Conservation (phyloP, 2,888 invertebrate species). For the Philereme transversata region DNA sequence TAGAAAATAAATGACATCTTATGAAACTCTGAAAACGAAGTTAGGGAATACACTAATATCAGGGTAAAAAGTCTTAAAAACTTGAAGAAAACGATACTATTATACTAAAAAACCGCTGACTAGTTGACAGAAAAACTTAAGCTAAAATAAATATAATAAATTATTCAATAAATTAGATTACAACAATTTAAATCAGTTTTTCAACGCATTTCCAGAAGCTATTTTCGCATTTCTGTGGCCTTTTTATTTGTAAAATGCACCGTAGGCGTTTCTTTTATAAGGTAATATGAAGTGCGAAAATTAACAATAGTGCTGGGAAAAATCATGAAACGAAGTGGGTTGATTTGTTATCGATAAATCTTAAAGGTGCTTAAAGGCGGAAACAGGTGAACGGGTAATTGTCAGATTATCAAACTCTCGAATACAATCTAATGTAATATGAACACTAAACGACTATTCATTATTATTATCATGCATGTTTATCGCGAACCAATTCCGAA, state of each 20-base stretch:
- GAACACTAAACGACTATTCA: constrained; percentile 79
- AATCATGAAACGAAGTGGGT: constrained; percentile 53
- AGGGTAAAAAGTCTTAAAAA: constrained; percentile 50
- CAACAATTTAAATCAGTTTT: constrained; percentile 26
- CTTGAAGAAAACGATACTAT: constrained; percentile 62
- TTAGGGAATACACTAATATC: constrained; percentile 58
- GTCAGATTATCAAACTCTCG: constrained; percentile 65
- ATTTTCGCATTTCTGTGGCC: constrained; percentile 5
- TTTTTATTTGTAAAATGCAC: constrained; percentile 12
- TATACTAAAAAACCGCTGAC: constrained; percentile 52
- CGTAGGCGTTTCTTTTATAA: constrained; percentile 5
- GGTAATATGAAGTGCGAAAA: constrained; percentile 40
- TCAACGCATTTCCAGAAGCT: constrained; percentile 10
- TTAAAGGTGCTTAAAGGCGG: constrained; percentile 67
- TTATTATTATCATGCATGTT: too few relatives aligned
- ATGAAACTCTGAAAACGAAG: constrained; percentile 59
- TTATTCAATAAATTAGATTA: constrained; percentile 44
- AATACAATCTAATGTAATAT: constrained; percentile 81
- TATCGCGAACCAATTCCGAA: too few relatives aligned
- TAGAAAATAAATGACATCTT: constrained; percentile 63
- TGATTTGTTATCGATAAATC: constrained; percentile 61
- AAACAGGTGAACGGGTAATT: constrained; percentile 65
- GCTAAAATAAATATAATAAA: constrained; percentile 51
- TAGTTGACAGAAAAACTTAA: constrained; percentile 61
- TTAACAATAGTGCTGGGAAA: constrained; percentile 49